Conservation (phyloP, 2,888 invertebrate genomes). For the Mantis religiosa region DNA sequence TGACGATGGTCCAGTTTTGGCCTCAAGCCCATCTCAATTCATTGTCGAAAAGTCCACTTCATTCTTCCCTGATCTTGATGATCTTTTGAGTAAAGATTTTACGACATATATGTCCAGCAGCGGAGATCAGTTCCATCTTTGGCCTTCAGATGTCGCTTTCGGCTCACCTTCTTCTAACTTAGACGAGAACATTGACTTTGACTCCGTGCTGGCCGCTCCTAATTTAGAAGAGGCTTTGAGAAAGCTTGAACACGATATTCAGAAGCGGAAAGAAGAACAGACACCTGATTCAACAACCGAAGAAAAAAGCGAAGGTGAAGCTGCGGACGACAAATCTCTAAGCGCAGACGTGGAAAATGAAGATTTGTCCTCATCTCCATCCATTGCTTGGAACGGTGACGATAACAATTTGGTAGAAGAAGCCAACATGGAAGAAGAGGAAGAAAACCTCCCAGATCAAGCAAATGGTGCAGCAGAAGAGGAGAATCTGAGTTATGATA, state of each 20-base stretch:
- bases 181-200: constrained; percentile 35
- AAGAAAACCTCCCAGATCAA: not conserved
- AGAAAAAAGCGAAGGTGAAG: not conserved
- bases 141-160: constrained; percentile 26
- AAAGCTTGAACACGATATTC: constrained; percentile 30
- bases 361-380: not conserved
- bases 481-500: constrained; percentile 26
- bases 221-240: constrained; percentile 34
- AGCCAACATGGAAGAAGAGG: not conserved
- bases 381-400: not conserved
- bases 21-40: not conserved
- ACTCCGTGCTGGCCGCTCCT: constrained; percentile 40
- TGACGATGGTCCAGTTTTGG: not conserved
- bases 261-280: constrained; percentile 3
- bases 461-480: not conserved
- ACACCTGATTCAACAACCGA: not conserved
- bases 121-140: constrained; percentile 19
- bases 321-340: not conserved
- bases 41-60: not conserved
- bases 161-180: not conserved
- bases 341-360: not conserved
- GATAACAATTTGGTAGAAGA: not conserved
- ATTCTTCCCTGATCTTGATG: constrained; percentile 22
- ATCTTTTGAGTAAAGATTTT: constrained; percentile 12
- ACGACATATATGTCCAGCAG: constrained; percentile 13